Conservation (phyloP, 2,797 vertebrate genomes). For the Erpetoichthys calabaricus region DNA sequence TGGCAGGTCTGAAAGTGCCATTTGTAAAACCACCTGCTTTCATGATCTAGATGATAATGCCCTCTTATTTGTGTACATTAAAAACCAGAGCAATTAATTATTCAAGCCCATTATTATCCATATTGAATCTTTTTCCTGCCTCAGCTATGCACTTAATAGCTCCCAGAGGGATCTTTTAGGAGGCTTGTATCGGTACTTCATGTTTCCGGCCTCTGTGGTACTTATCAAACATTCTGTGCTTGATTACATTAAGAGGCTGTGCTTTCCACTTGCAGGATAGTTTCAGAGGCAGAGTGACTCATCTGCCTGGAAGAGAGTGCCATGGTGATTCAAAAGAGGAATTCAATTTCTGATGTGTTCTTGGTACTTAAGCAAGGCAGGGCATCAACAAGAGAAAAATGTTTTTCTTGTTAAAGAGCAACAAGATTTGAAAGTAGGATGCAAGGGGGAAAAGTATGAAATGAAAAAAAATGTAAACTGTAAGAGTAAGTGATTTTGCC, state of each 20-base stretch:
- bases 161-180: conserved; percentile 28
- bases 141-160: conserved; percentile 57
- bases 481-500: no score
- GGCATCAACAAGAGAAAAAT: no score
- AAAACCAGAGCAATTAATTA: conserved; percentile 56
- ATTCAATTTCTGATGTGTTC: no score
- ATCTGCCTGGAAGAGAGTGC: no score
- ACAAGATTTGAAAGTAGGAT: no score
- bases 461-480: no score
- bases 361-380: no score
- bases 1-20: conserved; percentile 21
- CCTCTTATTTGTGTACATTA: conserved; percentile 40
- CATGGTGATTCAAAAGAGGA: no score
- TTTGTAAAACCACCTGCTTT: conserved; percentile 28
- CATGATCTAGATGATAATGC: conserved; percentile 22
- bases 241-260: conserved; percentile 25
- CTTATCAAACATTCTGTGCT: conserved; percentile 33
- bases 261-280: conserved; percentile 7
- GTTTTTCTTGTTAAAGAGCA: no score
- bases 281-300: neutral
- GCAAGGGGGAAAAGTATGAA: no score
- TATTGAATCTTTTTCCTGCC: conserved; percentile 59
- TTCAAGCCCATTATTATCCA: conserved; percentile 57
- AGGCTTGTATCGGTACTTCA: conserved; percentile 31
- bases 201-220: conserved; percentile 24